Evolutionary conservation across 2,797 vertebrate species (phyloP).

Genomic region (Spinus olivaceus): DNA sequence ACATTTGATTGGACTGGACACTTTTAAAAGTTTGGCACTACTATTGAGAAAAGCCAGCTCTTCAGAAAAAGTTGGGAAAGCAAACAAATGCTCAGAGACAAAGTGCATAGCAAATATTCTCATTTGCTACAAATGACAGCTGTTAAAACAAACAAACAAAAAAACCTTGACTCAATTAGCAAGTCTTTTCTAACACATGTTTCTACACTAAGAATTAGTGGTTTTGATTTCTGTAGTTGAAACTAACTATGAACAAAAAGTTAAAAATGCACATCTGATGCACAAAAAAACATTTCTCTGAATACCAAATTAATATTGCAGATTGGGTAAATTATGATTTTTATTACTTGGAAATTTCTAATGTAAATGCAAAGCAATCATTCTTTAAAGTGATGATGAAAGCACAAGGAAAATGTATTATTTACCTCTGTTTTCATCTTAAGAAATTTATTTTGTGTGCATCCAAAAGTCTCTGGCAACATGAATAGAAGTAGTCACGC

Average conservation of each 20-base stretch:
- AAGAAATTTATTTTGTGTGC: background rate
- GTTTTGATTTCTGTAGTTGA: background rate
- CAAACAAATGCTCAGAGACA: background rate
- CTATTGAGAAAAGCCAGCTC: background rate
- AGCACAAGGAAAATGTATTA: background rate
- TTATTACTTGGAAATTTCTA: background rate
- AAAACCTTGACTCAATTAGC: background rate
- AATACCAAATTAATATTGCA: background rate
- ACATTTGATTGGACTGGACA: background rate
- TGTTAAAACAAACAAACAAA: background rate
- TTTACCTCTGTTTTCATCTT: background rate
- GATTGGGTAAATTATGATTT: background rate
- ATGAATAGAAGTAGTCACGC: background rate
- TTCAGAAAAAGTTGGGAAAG: background rate
- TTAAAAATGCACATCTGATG: background rate
- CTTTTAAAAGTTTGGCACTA: background rate
- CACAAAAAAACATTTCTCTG: background rate
- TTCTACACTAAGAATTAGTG: background rate
- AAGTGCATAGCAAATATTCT: background rate
- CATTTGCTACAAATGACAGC: background rate
- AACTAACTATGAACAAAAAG: background rate
- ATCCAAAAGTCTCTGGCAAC: background rate
- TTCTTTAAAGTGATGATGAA: background rate
- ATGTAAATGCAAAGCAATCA: background rate
- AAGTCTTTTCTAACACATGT: background rate